Conservation (phyloP, 2,113 vertebrate species). For the Otis tarda region DNA sequence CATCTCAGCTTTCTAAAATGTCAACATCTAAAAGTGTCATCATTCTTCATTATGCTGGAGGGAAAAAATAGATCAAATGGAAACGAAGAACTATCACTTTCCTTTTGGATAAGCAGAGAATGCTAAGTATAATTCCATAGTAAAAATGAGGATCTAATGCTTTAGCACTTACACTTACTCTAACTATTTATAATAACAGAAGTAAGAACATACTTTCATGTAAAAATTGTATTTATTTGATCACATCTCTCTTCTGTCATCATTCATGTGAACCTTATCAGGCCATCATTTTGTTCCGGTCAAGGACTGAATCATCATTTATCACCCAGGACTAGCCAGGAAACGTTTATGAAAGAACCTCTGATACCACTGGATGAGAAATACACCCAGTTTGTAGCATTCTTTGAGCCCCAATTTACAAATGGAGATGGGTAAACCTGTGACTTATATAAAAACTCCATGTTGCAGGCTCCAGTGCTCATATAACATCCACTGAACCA, state of each 20-base stretch:
- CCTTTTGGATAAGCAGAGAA: background rate
- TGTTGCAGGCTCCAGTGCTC: background rate
- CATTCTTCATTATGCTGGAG: conserved; percentile 55
- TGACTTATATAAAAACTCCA: background rate
- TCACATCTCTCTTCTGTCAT: background rate
- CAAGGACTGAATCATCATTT: background rate
- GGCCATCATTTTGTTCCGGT: background rate
- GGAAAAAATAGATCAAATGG: conserved; percentile 56
- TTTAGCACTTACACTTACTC: background rate
- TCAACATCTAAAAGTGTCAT: conserved; percentile 65
- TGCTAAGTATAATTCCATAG: background rate
- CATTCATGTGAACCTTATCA: background rate
- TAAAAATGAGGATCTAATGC: conserved; percentile 33
- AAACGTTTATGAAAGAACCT: background rate
- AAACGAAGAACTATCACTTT: conserved; percentile 38
- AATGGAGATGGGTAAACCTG: background rate
- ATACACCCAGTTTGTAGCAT: background rate
- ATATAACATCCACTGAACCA: background rate
- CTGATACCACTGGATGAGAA: background rate
- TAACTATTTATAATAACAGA: background rate
- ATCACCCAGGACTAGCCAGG: background rate
- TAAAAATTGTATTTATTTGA: background rate
- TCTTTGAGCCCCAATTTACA: background rate
- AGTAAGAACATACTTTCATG: background rate
- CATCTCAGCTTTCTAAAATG: conserved; percentile 64